These are phyloP conservation scores for Morone chrysops DNA, from an alignment of 2,113 vertebrate genomes.

Conservation along the genomic window DNA sequence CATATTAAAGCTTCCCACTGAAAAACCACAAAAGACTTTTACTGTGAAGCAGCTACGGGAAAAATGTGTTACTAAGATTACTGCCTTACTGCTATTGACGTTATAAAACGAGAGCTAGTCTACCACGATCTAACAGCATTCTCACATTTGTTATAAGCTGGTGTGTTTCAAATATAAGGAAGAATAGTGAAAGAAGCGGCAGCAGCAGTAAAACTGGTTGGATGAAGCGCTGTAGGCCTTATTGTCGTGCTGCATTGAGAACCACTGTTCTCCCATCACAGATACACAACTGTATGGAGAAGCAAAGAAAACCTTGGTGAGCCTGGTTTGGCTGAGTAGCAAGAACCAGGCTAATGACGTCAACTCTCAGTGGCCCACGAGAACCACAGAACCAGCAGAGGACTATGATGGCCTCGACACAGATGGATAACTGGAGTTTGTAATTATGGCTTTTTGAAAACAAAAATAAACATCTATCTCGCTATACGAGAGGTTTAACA, in stretches of 20 bases:
- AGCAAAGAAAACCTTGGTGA: background rate
- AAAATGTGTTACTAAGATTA: background rate
- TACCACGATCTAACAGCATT: background rate
- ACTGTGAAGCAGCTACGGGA: conserved; percentile 12
- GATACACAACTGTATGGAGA: background rate
- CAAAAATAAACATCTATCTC: conserved; percentile 40
- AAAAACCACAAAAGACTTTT: conserved; percentile 13
- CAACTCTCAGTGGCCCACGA: background rate
- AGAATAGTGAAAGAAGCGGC: background rate
- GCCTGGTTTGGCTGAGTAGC: conserved; percentile 1
- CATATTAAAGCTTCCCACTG: background rate
- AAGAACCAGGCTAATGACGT: conserved; percentile 37
- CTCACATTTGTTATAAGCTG: background rate
- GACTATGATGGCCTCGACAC: conserved; percentile 52
- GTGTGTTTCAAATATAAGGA: background rate
- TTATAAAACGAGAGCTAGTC: background rate
- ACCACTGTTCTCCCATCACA: background rate
- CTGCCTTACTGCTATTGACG: background rate
- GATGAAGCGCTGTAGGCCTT: background rate
- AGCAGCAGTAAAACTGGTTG: background rate
- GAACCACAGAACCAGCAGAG: conserved; percentile 41
- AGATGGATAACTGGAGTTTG: conserved; percentile 44
- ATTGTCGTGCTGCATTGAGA: background rate
- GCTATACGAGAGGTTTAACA: conserved; percentile 21
- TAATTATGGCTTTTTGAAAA: conserved; percentile 69